A percentile compares a stretch with the other conserved stretches of the same genome.
Evolutionary conservation across 2,797 vertebrate species (phyloP).

Genomic region (Todus mexicanus): DNA sequence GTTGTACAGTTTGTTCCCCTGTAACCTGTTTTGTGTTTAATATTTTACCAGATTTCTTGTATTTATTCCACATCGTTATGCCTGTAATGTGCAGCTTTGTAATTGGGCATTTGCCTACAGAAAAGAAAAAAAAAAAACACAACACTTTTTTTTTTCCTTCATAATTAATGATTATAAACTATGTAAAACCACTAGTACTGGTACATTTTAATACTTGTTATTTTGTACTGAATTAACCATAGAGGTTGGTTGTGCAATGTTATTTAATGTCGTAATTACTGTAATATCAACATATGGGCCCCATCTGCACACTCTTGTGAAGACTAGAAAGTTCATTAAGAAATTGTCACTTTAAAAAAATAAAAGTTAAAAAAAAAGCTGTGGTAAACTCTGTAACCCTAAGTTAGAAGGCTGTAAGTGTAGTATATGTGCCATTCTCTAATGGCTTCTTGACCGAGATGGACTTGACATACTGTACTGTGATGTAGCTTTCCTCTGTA

Average conservation of each 20-base stretch:
- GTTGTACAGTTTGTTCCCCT: slow-evolving; percentile 77
- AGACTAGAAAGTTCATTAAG: slow-evolving; percentile 68
- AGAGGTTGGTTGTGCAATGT: slow-evolving; percentile 86
- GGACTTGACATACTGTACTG: slow-evolving; percentile 71
- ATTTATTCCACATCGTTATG: slow-evolving; percentile 88
- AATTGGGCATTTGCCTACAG: slow-evolving; percentile 86
- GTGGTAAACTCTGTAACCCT: slow-evolving; percentile 74
- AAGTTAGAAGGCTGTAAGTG: slow-evolving; percentile 58
- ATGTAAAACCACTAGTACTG: slow-evolving; percentile 81
- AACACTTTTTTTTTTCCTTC: slow-evolving; percentile 54
- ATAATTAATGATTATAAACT: slow-evolving; percentile 73
- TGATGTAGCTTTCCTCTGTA: slow-evolving; percentile 78
- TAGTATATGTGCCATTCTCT: slow-evolving; percentile 62
- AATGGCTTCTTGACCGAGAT: slow-evolving; percentile 69
- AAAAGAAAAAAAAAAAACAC: slow-evolving; percentile 68
- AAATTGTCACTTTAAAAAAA: slow-evolving; percentile 68
- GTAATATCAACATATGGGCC: slow-evolving; percentile 74
- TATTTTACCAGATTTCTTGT: slow-evolving; percentile 83
- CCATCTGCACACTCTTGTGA: slow-evolving; percentile 76
- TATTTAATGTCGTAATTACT: slow-evolving; percentile 85
- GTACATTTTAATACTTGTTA: slow-evolving; percentile 82
- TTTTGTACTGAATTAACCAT: slow-evolving; percentile 83
- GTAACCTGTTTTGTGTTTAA: slow-evolving; percentile 79
- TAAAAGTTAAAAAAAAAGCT: slow-evolving; percentile 70
- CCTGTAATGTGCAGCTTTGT: slow-evolving; percentile 91